phyloP scores from a whole-genome alignment of 1,140 invertebrate species.

The Papilio polyxenes region DNA sequence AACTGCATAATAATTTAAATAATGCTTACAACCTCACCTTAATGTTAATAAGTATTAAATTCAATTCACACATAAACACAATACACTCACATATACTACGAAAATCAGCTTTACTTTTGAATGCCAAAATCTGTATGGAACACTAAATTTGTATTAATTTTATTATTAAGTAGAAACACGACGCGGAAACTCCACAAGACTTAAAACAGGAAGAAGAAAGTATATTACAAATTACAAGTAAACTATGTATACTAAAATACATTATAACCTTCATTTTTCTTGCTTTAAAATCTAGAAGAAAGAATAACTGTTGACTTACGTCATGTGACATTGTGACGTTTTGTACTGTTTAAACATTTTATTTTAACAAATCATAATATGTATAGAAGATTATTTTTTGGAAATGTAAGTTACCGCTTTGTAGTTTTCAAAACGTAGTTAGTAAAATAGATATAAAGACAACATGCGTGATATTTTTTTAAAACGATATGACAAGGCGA shows the following conservation, averaged over 20 bases:
- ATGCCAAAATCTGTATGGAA: too few relatives aligned
- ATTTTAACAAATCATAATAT: conserved; percentile 47
- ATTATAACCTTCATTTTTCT: not conserved
- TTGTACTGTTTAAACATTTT: conserved; percentile 5
- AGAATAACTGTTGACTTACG: conserved; percentile 21
- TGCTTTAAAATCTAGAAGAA: conserved; percentile 7
- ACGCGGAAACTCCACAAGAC: too few relatives aligned
- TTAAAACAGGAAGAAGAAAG: not conserved
- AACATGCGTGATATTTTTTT: too few relatives aligned
- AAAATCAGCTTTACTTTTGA: too few relatives aligned
- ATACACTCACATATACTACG: too few relatives aligned
- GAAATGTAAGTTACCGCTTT: conserved; percentile 50
- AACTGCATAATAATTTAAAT: too few relatives aligned
- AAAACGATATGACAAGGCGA: too few relatives aligned
- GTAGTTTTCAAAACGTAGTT: not conserved
- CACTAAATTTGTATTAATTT: too few relatives aligned
- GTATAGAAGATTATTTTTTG: conserved; percentile 52
- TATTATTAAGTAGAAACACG: too few relatives aligned
- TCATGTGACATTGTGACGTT: conserved; percentile 4
- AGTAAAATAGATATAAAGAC: not conserved
- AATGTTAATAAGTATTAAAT: too few relatives aligned
- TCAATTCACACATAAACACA: too few relatives aligned
- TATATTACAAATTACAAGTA: not conserved
- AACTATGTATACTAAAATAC: not conserved
- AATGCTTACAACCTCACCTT: too few relatives aligned